Evolutionary conservation across 1,140 invertebrate genomes (phyloP).

Genomic region (Zophobas morio): DNA sequence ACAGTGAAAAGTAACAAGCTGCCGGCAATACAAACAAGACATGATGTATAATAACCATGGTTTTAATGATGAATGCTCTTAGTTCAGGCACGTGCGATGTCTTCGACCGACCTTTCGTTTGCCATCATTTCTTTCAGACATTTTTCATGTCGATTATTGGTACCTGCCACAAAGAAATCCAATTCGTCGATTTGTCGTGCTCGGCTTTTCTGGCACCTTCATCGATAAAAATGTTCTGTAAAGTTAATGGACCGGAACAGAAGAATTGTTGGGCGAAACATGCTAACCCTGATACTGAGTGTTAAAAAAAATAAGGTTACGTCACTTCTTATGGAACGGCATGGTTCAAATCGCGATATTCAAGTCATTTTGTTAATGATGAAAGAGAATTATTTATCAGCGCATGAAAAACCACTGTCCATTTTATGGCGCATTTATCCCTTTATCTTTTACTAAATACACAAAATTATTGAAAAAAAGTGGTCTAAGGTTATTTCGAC

Average conservation of each 20-base stretch:
- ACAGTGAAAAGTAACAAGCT: constrained; percentile 45
- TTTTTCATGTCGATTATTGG: constrained; percentile 1
- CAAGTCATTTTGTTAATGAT: background rate
- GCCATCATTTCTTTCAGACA: background rate
- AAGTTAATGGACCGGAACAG: constrained; percentile 40
- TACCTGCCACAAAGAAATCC: background rate
- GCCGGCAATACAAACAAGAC: constrained; percentile 32
- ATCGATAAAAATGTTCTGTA: constrained; percentile 38
- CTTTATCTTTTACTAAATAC: too few relatives aligned
- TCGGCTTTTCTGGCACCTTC: constrained; percentile 1
- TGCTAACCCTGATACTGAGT: constrained; percentile 2
- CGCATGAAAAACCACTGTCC: too few relatives aligned
- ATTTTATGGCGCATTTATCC: too few relatives aligned
- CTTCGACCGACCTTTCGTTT: constrained; percentile 22
- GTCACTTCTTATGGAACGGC: constrained; percentile 15
- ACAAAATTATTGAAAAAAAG: too few relatives aligned
- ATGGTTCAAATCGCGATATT: constrained; percentile 1
- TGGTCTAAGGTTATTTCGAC: too few relatives aligned
- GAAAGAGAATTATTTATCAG: too few relatives aligned
- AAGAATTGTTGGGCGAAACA: constrained; percentile 4
- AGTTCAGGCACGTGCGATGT: constrained; percentile 25
- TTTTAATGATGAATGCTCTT: constrained; percentile 19
- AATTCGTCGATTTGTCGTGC: constrained; percentile 12
- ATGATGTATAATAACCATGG: constrained; percentile 27
- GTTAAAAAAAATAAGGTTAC: constrained; percentile 15